These are phyloP conservation scores for Lepetodrilus schrolli DNA, from an alignment of 2,888 invertebrate genomes.

Conservation along the genomic window DNA sequence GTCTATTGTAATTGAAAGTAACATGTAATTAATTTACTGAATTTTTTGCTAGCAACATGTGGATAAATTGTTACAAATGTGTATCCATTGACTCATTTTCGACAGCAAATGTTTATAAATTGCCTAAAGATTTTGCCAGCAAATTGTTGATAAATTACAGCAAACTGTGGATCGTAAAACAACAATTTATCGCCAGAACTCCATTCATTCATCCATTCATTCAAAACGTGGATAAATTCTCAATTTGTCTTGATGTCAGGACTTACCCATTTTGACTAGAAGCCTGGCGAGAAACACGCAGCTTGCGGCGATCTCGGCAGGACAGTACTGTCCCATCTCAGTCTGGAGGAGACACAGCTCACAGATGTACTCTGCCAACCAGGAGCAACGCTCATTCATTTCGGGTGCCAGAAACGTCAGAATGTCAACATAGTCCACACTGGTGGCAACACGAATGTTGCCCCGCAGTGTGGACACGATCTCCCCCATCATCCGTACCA, in stretches of 20 bases:
- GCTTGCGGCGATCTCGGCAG: conserved; percentile 69
- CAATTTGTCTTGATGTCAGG: not conserved
- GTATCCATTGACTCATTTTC: no score
- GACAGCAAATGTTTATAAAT: no score
- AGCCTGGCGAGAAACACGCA: conserved; percentile 68
- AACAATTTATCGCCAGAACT: no score
- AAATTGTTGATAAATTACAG: no score
- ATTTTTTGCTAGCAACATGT: no score
- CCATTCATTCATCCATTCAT: no score
- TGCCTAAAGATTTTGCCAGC: no score
- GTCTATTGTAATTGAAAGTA: no score
- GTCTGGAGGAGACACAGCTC: conserved; percentile 71
- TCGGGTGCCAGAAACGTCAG: conserved; percentile 54
- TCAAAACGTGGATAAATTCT: no score
- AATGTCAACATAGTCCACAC: conserved; percentile 66
- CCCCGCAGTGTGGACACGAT: conserved; percentile 69
- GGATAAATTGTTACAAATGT: no score
- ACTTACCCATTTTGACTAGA: conserved; percentile 58
- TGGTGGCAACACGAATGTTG: conserved; percentile 65
- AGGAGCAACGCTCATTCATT: conserved; percentile 46
- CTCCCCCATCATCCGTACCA: conserved; percentile 74
- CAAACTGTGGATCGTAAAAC: no score
- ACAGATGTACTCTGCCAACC: conserved; percentile 69
- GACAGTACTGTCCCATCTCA: conserved; percentile 70
- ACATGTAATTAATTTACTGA: no score